Conservation (phyloP, 2,113 vertebrate genomes). For the Anser brachyrhynchus region DNA sequence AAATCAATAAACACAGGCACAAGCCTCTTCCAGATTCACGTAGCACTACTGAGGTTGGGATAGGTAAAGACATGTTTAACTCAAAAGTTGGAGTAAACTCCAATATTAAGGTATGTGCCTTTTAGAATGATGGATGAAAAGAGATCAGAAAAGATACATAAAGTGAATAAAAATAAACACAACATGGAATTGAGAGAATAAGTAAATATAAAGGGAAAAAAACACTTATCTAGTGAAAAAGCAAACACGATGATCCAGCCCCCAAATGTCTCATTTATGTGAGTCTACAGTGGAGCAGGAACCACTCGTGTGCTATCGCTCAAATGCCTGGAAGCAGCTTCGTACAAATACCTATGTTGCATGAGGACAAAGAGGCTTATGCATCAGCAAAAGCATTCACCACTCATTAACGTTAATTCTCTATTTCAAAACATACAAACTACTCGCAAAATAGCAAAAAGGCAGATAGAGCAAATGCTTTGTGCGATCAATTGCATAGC, state of each 20-base stretch:
- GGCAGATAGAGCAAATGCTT: background rate
- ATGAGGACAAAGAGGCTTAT: background rate
- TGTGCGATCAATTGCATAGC: background rate
- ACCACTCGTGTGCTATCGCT: rapidly evolving
- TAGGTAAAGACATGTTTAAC: background rate
- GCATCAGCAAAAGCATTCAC: background rate
- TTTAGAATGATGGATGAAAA: background rate
- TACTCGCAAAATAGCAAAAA: background rate
- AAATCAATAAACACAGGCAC: background rate
- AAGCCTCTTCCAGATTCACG: background rate
- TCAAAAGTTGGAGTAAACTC: background rate
- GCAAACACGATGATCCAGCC: background rate
- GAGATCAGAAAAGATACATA: background rate
- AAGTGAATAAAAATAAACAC: background rate
- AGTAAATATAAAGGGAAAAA: background rate
- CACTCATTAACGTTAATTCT: background rate
- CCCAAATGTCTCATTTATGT: background rate
- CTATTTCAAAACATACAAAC: background rate
- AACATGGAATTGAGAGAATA: background rate
- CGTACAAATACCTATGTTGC: rapidly evolving
- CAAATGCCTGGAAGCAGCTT: background rate
- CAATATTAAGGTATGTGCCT: background rate
- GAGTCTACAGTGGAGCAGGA: background rate
- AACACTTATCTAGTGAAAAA: background rate
- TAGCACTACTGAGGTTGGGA: background rate